phyloP scores from a whole-genome alignment of 2,888 invertebrate genomes.

The Galeruca laticollis region DNA sequence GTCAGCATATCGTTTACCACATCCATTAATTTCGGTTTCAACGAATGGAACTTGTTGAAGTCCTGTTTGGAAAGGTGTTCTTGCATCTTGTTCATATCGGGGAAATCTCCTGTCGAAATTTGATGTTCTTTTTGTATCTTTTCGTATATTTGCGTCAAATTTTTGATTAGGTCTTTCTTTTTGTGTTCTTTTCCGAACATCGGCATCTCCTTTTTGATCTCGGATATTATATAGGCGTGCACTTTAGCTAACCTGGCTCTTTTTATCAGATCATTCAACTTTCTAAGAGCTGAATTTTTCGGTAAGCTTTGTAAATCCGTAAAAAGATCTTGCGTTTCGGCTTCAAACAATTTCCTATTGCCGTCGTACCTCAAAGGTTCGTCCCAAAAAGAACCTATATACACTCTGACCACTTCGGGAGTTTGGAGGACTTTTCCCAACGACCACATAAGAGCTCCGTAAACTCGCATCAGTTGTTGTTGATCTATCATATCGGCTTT shows the following conservation, averaged over 20 bases:
- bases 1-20: conserved; percentile 95
- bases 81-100: conserved; percentile 95
- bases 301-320: conserved; percentile 95
- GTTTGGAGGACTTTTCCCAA: conserved; percentile 97
- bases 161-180: conserved; percentile 96
- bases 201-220: conserved; percentile 93
- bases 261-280: conserved; percentile 98
- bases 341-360: conserved; percentile 92
- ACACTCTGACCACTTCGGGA: conserved; percentile 98
- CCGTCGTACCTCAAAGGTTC: conserved; percentile 93
- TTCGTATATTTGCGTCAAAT: conserved; percentile 88
- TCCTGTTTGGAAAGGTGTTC: conserved; percentile 86
- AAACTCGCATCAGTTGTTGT: conserved; percentile 97
- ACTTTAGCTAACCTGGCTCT: conserved; percentile 96
- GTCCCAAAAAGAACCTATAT: conserved; percentile 99
- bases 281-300: conserved; percentile 94
- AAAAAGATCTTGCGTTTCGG: conserved; percentile 95
- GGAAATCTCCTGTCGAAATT: conserved; percentile 97
- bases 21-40: conserved; percentile 91
- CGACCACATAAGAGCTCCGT: conserved; percentile 99
- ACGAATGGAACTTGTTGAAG: conserved; percentile 91
- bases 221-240: conserved; percentile 96
- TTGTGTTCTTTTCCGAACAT: conserved; percentile 96
- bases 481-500: conserved; percentile 99
- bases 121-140: conserved; percentile 90